These are phyloP conservation scores for Belonocnema kinseyi DNA, from an alignment of 1,140 invertebrate genomes.

Conservation along the genomic window DNA sequence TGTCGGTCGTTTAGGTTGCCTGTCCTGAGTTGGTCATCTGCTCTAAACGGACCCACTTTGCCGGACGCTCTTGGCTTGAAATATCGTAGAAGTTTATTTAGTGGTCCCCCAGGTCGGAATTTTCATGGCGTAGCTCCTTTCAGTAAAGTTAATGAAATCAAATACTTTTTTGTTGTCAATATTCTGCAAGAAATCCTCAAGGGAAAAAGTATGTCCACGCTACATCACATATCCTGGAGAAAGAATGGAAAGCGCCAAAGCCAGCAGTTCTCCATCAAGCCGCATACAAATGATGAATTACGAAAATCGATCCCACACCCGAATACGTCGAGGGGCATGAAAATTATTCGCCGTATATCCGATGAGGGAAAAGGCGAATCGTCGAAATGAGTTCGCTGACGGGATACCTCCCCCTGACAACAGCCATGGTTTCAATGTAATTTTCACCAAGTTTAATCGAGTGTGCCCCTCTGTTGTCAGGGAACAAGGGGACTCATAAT, in stretches of 20 bases:
- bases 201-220: not conserved
- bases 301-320: slow-evolving; percentile 67
- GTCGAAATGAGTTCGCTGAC: slow-evolving; percentile 51
- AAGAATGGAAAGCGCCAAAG: slow-evolving; percentile 29
- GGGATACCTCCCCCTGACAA: slow-evolving; percentile 44
- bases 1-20: slow-evolving; percentile 40
- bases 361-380: slow-evolving; percentile 49
- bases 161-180: slow-evolving; percentile 9
- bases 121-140: slow-evolving; percentile 17
- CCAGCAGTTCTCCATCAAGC: slow-evolving; percentile 59
- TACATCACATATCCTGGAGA: not conserved
- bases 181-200: slow-evolving; percentile 14
- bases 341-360: slow-evolving; percentile 48
- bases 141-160: slow-evolving; percentile 4
- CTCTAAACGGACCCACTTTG: slow-evolving; percentile 50
- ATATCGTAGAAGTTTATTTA: slow-evolving; percentile 47
- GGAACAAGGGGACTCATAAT: slow-evolving; percentile 34
- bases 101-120: slow-evolving; percentile 28
- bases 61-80: slow-evolving; percentile 34
- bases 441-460: slow-evolving; percentile 73
- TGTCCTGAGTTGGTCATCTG: slow-evolving; percentile 32
- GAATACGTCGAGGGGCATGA: slow-evolving; percentile 45
- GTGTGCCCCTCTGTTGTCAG: slow-evolving; percentile 58
- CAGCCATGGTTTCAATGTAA: slow-evolving; percentile 56
- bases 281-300: slow-evolving; percentile 76